Base-by-base conservation (phyloP, 2,797 vertebrate genomes). In the Melanotaenia boesemani region DNA sequence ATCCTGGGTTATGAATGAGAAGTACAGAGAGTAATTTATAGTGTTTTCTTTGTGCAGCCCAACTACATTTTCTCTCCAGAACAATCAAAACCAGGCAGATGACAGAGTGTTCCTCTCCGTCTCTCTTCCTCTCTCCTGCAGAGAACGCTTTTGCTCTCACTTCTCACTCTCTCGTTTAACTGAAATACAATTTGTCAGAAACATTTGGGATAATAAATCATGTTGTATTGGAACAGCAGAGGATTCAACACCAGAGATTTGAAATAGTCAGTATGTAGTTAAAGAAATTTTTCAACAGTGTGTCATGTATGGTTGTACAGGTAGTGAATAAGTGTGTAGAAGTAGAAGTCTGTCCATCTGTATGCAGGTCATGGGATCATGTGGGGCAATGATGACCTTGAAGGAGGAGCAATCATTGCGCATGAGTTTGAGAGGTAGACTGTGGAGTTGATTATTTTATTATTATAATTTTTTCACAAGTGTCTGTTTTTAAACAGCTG, bases 1-100 rank as follows among this genome's bases (percentile, higher is more conserved):
- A 93, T 92, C 84, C 86, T 76, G 70, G 39, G 66, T 91, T 93
- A 92, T 88, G 85, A 88, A 92, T 89, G 87, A 86, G 80, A 60
- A 86, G 83, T 80, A 84, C 81, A 81, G 74, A 77, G 26, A 16
- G 70, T 90, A 85, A 94, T 94, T 91, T 90, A 92, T 93, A 76
- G 80, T 90, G 88, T 89, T 93, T 89, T 89, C 79, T 91, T 89
- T 91, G 72, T 84, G 72, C 76, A 68, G 76, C 73, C 70, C 59
- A 60, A 90, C 85, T 85, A 80, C 74, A 87, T 82, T 91, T 87
- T 86, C 88, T 73, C 82, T 79, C 75, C 68, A 62, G 71, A 48
- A 59, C 36, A 30, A 76, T 75, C 79, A 72, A 64, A 86, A 83
- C 73, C 82, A 85, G 89, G 88, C 84, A 60, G 66, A 83, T 89